A percentile compares a stretch with the other conserved stretches of the same genome.
Evolutionary conservation across 2,888 invertebrate genomes (phyloP).

Genomic region (Limnephilus marmoratus): DNA sequence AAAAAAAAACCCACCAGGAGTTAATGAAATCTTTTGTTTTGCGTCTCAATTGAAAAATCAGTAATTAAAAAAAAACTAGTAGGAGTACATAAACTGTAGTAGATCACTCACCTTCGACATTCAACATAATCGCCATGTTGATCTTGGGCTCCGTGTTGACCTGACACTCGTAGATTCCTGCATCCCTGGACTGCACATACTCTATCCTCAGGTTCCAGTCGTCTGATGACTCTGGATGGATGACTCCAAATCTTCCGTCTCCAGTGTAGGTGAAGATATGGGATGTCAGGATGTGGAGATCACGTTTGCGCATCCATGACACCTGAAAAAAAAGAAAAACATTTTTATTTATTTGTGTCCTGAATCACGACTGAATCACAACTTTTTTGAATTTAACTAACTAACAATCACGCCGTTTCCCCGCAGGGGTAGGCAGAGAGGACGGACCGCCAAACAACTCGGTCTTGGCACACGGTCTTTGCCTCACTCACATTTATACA

Average conservation of each 20-base stretch:
- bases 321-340: conserved; percentile 76
- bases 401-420: too few species aligned
- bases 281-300: conserved; percentile 88
- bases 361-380: too few species aligned
- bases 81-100: neutral
- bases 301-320: conserved; percentile 83
- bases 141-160: conserved; percentile 94
- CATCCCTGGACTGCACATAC: conserved; percentile 90
- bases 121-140: conserved; percentile 88
- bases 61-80: neutral
- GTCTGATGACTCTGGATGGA: conserved; percentile 89
- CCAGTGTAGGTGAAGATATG: conserved; percentile 92
- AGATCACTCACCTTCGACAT: conserved; percentile 83
- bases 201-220: conserved; percentile 92
- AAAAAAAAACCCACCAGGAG: too few species aligned
- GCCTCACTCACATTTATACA: too few species aligned
- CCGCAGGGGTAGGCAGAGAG: too few species aligned
- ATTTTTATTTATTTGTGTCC: neutral
- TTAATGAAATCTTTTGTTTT: neutral
- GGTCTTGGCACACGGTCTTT: too few species aligned
- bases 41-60: neutral
- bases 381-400: too few species aligned
- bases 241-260: conserved; percentile 90
- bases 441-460: too few species aligned
- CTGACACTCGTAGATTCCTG: conserved; percentile 92